Base-by-base conservation (phyloP, 2,113 vertebrate genomes). In the Marmota monax region DNA sequence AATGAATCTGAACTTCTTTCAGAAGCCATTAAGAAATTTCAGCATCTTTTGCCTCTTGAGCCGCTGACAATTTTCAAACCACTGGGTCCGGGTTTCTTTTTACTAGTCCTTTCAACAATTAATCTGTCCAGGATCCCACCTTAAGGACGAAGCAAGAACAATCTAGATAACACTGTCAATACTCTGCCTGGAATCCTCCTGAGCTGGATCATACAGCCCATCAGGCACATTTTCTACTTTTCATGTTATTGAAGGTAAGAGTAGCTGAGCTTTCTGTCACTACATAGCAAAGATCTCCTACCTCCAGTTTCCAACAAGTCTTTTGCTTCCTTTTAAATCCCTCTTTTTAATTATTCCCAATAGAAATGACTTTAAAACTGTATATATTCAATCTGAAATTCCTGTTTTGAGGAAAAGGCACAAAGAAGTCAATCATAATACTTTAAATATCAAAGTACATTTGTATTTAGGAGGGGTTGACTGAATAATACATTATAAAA, bases 401-500 rank as follows among this genome's bases (percentile, higher is more conserved):
- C 51, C 6, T 63, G 2, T 74, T 83, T 84, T 79, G 45, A 93
- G 63, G 51, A 89, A 96, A 84, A 77, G 48, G 23, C 42, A 65
- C 27, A 48, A 1, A 84, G 22, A 94, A 92, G 42, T 65, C 78
- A 92, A 61, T 51, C 69, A 61, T 29, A 72, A 73, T 32, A 74
- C 18, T 56, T 48, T 42, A 94, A 70, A 88, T 29, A 88, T 61
- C 58, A 65, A 63, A 79, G 14, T 76, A 6, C 25, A 65, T 56
- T 73, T 88, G 29, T 61, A 95, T n/a, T 78, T 83, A 85, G 61
- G 67, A 87, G 58, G 79, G 42, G 51, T 45, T 51, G 77, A 88
- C 25, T 93, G 17, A 96, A 82, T 89, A 34, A 92, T n/a, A 69
- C 3, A 61, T 73, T 51, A 56, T 70, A 94, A 83, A 92, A 53